A percentile compares a stretch with the other conserved stretches of the same genome.
Conservation (phyloP, 2,888 invertebrate species). For the Pinctada fucata region DNA sequence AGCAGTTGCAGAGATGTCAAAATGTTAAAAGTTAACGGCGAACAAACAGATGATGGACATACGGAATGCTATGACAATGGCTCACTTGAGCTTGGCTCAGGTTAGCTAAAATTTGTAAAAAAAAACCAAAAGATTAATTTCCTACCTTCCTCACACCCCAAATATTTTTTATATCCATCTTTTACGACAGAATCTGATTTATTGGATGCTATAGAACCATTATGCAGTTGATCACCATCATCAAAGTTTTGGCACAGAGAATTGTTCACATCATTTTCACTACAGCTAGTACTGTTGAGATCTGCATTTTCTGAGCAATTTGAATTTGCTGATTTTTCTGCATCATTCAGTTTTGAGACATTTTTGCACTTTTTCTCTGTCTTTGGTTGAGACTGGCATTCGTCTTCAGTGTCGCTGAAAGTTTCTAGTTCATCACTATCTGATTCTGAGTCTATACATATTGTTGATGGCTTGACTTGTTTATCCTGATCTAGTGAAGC, state of each 20-base stretch:
- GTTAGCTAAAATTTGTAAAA: too few species aligned
- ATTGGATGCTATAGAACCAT: too few species aligned
- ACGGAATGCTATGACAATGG: too few species aligned
- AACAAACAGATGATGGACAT: too few species aligned
- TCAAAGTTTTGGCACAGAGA: conserved; percentile 19
- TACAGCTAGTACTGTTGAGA: conserved; percentile 13
- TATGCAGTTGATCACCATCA: neutral
- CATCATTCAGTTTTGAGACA: conserved; percentile 29
- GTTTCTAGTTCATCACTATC: conserved; percentile 74
- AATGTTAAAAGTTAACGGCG: too few species aligned
- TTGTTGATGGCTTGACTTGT: conserved; percentile 20
- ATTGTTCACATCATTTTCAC: conserved; percentile 20
- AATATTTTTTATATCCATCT: conserved; percentile 1
- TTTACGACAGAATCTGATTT: too few species aligned
- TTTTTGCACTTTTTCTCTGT: conserved; percentile 41
- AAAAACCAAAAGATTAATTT: neutral
- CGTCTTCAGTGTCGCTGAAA: conserved; percentile 75
- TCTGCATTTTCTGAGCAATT: conserved; percentile 16
- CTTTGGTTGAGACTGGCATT: conserved; percentile 37
- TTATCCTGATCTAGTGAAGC: conserved; percentile 73
- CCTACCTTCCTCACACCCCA: conserved; percentile 60
- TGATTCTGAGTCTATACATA: conserved; percentile 59
- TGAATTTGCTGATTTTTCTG: conserved; percentile 24
- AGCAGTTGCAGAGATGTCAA: too few species aligned
- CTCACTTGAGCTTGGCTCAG: too few species aligned